Evolutionary conservation across 2,113 vertebrate genomes (phyloP).

Genomic region (Lagenorhynchus albirostris): DNA sequence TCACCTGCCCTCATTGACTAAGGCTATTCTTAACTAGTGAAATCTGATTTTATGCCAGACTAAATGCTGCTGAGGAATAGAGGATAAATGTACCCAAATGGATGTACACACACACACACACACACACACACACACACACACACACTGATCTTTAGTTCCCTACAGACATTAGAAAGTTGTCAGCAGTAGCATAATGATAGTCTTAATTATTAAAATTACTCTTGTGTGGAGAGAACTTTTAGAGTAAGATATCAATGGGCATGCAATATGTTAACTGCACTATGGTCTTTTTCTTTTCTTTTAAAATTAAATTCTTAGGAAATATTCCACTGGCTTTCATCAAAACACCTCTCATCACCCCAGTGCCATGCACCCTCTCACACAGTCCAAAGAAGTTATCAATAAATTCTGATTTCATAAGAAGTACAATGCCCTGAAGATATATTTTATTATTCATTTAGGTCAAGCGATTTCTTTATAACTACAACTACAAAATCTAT

Average conservation of each 20-base stretch:
- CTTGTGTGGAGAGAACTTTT: conserved; percentile 33
- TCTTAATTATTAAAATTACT: conserved; percentile 69
- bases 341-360: not conserved
- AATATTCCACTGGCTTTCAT: conserved; percentile 48
- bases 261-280: conserved; percentile 49
- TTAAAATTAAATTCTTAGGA: conserved; percentile 8
- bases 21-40: not conserved
- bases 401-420: conserved; percentile 35
- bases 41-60: not conserved
- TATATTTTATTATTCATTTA: conserved; percentile 28
- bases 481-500: not conserved
- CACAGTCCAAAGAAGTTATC: conserved; percentile 23
- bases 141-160: not conserved
- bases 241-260: conserved; percentile 36
- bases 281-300: conserved; percentile 2
- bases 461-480: not conserved
- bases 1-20: not conserved
- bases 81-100: not conserved
- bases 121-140: not conserved
- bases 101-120: accelerated
- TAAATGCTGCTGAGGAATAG: not conserved
- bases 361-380: not conserved
- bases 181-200: conserved; percentile 52
- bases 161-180: conserved; percentile 61
- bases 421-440: not conserved